These are phyloP conservation scores for Myotis myotis DNA, from an alignment of 2,797 vertebrate species.

Conservation along the genomic window DNA sequence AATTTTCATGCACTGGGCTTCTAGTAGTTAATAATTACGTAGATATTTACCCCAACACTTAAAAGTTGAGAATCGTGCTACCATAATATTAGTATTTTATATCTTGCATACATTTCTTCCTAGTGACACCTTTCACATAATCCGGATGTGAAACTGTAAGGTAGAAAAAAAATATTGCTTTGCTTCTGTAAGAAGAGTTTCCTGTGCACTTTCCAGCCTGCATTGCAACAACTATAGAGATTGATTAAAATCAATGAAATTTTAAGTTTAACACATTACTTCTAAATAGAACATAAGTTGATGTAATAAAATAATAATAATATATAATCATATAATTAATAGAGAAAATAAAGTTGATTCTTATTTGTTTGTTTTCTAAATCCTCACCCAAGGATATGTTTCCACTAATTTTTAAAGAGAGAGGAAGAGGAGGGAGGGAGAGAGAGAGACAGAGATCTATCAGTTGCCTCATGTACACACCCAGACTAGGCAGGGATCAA, in stretches of 20 bases:
- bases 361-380: too few relatives aligned
- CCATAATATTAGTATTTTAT: neutral
- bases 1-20: too few relatives aligned
- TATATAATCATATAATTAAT: neutral
- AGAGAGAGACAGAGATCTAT: too few relatives aligned
- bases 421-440: too few relatives aligned
- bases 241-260: neutral
- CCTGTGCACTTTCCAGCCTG: neutral
- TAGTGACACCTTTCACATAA: neutral
- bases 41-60: neutral
- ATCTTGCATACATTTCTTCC: neutral
- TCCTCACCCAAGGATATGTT: too few relatives aligned
- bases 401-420: too few relatives aligned
- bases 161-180: neutral
- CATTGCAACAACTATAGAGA: neutral
- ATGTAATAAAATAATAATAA: neutral
- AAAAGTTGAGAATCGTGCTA: neutral
- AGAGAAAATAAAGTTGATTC: too few relatives aligned
- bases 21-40: neutral
- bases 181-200: neutral
- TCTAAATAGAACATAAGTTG: neutral
- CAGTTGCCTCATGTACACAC: too few relatives aligned
- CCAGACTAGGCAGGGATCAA: too few relatives aligned
- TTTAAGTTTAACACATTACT: constrained; percentile 8
- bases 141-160: neutral